Evolutionary conservation across 2,888 invertebrate genomes (phyloP).

Genomic region (Empis livida): DNA sequence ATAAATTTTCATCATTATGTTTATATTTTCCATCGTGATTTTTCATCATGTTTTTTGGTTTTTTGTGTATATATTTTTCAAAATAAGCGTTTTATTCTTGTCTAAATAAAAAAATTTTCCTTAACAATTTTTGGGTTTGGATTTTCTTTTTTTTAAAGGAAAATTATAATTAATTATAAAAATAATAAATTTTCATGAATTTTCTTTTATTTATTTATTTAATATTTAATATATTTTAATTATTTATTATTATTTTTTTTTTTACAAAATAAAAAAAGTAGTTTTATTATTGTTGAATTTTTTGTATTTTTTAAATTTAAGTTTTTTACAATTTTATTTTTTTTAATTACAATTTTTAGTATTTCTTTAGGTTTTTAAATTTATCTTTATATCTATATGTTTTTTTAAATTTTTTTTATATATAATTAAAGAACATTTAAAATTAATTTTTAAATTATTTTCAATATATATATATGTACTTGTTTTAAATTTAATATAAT

Average conservation of each 20-base stretch:
- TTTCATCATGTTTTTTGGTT: conserved; percentile 22
- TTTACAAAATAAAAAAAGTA: too few relatives aligned
- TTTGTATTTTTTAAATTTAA: conserved; percentile 3
- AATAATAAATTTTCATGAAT: too few relatives aligned
- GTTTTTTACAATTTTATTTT: conserved; percentile 1
- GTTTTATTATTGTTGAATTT: conserved; percentile 4
- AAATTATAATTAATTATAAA: conserved; percentile 1
- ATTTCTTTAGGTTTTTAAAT: conserved; percentile 12
- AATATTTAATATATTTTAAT: conserved; percentile 3
- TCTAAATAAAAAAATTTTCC: background rate
- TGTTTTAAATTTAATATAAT: too few relatives aligned
- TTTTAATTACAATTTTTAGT: conserved; percentile 2
- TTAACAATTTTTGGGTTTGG: background rate
- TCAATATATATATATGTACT: too few relatives aligned
- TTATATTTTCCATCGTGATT: too few relatives aligned
- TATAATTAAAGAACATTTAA: conserved; percentile 3
- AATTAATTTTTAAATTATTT: too few relatives aligned
- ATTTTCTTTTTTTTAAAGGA: conserved; percentile 2
- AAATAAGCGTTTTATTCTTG: conserved; percentile 1
- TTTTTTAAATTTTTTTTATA: conserved; percentile 2
- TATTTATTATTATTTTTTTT: conserved; percentile 3
- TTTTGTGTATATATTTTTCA: conserved; percentile 15
- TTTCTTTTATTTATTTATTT: conserved; percentile 6
- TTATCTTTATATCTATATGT: conserved; percentile 7
- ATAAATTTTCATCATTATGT: too few relatives aligned